Percentiles rank a stretch among this genome's conserved stretches.
These are phyloP conservation scores for Ceriagrion tenellum DNA, from an alignment of 2,888 invertebrate genomes.

Conservation along the genomic window DNA sequence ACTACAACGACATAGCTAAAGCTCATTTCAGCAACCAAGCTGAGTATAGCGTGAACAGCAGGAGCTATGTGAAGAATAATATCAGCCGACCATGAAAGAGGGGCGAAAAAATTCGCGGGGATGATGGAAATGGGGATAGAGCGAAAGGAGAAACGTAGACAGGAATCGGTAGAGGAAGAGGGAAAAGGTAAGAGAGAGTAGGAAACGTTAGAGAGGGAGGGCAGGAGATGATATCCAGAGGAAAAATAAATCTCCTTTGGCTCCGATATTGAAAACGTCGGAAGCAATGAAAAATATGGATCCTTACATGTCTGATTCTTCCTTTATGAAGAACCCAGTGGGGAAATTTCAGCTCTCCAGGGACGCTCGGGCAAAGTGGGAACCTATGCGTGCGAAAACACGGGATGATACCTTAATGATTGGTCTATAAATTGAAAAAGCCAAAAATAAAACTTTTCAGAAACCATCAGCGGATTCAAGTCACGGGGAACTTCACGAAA, in stretches of 20 bases:
- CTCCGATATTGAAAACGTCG: slow-evolving; percentile 52
- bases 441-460: not conserved
- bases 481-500: too few relatives aligned
- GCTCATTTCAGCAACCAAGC: too few relatives aligned
- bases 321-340: not conserved
- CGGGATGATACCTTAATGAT: not conserved
- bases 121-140: not conserved
- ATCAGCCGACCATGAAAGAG: not conserved
- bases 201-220: not conserved
- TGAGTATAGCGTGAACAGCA: too few relatives aligned
- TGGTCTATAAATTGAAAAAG: not conserved
- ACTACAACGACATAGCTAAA: too few relatives aligned
- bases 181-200: not conserved
- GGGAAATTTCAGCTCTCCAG: not conserved
- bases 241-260: slow-evolving; percentile 35
- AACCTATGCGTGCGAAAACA: not conserved
- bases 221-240: not conserved
- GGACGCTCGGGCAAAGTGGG: not conserved
- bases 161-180: not conserved
- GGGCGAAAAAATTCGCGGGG: not conserved
- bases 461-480: too few relatives aligned
- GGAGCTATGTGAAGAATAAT: not conserved
- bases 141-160: not conserved
- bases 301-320: slow-evolving; percentile 34
- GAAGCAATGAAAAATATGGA: slow-evolving; percentile 46